Base-by-base conservation (phyloP, 2,888 invertebrate genomes). In the Bedellia somnulentella region DNA sequence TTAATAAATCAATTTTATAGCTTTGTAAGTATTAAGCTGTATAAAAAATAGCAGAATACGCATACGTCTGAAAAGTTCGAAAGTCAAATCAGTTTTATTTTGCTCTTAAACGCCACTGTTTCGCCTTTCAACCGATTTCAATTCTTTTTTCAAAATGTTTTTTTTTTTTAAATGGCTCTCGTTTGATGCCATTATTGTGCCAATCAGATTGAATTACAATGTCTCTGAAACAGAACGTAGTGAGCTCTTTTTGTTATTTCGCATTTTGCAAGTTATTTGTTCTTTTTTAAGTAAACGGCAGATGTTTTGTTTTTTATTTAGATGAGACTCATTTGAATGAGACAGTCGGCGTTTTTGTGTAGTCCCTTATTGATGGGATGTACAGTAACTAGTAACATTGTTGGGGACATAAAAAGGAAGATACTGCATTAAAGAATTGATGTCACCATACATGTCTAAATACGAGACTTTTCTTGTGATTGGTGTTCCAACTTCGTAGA, bases 201-300 rank as follows among this genome's bases (percentile, higher is more conserved):
- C 75, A 75, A 73, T 75, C 75, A 71, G 59, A 44, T 55, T 71
- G 75, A 75, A 71, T 71, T 73, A 75, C 73, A 73, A 71, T 73
- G 71, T 75, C 70, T 66, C 68, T 71, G 73, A 52, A 52, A 49
- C 68, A 67, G 71, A 70, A 62, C 64, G 57, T 58, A 51, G 56
- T 52, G 57, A 57, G 60, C 57, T 63, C 57, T 63, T 66, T 63
- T 62, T 60, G 53, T 60, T 54, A 57, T 61, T 62, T 63, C 62
- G 66, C 55, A 59, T 66, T 36, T 62, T 63, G 57, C 60, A 64
- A 62, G 55, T 59, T 49, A 53, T 37, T 52, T 56, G 56, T 64
- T 56, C 11, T 5, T 56, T 57, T 55, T 52, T 48, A 46, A 49
- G 55, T 59, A 57, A 60, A 66, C 66, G 59, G 60, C 63, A 64